These are phyloP conservation scores for Drosophila truncata DNA, from an alignment of 1,140 invertebrate genomes.

Conservation along the genomic window DNA sequence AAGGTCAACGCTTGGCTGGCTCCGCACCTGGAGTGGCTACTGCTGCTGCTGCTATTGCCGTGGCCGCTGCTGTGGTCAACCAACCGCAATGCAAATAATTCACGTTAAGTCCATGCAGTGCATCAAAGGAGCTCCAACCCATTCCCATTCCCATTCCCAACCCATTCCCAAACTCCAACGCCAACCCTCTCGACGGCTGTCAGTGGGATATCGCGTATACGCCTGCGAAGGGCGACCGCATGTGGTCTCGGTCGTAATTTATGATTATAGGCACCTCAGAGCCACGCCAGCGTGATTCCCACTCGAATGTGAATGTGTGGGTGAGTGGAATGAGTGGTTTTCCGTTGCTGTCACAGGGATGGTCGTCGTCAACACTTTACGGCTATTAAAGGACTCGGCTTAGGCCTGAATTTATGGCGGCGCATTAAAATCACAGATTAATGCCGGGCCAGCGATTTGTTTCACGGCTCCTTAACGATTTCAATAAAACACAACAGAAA, in stretches of 20 bases:
- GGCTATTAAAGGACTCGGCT: constrained; percentile 71
- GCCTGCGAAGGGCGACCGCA: constrained; percentile 52
- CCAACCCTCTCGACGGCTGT: constrained; percentile 14
- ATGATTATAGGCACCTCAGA: constrained; percentile 68
- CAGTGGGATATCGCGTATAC: constrained; percentile 49
- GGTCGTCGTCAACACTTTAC: constrained; percentile 59
- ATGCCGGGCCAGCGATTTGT: constrained; percentile 57
- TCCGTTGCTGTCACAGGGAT: constrained; percentile 30
- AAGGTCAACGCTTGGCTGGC: constrained; percentile 55
- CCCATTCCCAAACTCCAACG: neutral
- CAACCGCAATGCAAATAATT: constrained; percentile 73
- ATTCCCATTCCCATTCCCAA: neutral
- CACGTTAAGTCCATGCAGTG: constrained; percentile 66
- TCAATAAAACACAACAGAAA: constrained; percentile 54
- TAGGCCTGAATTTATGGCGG: constrained; percentile 72
- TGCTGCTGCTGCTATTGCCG: constrained; percentile 23
- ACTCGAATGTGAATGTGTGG: constrained; percentile 19
- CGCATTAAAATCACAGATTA: constrained; percentile 77
- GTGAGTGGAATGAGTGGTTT: constrained; percentile 2
- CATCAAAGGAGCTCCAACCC: constrained; percentile 55
- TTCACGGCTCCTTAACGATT: constrained; percentile 48
- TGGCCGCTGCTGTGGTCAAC: constrained; percentile 33
- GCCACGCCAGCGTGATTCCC: constrained; percentile 13
- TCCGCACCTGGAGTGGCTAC: constrained; percentile 45
- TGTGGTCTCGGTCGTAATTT: constrained; percentile 66